phyloP scores from a whole-genome alignment of 2,888 invertebrate species.

The Calephelis perditalis region DNA sequence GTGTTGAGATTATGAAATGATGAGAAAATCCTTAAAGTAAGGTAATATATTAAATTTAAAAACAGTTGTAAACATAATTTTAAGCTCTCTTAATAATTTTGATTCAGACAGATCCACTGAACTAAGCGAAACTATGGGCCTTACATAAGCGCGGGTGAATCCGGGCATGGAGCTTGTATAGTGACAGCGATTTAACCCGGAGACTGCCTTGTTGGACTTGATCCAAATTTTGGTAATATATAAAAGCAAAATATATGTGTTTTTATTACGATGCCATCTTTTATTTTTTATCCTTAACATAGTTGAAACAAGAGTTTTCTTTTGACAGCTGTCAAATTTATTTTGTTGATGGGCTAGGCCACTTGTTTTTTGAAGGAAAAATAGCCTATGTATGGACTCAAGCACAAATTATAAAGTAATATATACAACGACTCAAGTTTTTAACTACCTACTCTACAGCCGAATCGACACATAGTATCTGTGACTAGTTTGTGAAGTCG shows the following conservation, averaged over 20 bases:
- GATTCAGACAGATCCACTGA: constrained; percentile 44
- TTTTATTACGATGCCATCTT: constrained; percentile 68
- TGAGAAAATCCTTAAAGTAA: no score
- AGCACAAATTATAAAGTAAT: no score
- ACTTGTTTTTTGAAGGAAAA: no score
- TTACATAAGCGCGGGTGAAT: constrained; percentile 48
- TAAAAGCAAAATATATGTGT: constrained; percentile 76
- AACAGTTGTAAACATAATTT: neutral
- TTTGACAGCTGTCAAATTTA: neutral
- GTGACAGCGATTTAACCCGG: constrained; percentile 47
- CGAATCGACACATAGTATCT: no score
- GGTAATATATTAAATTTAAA: no score
- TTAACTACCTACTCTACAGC: no score
- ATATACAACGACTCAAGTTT: no score
- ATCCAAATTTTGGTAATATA: constrained; percentile 69
- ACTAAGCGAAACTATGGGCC: constrained; percentile 45
- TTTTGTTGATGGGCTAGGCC: neutral
- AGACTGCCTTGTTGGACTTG: constrained; percentile 67
- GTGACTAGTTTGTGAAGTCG: no score
- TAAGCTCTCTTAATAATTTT: constrained; percentile 22
- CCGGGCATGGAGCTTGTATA: constrained; percentile 54
- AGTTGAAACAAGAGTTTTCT: neutral
- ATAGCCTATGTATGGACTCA: no score
- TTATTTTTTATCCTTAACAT: constrained; percentile 39
- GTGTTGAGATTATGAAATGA: neutral